Evolutionary conservation across 2,113 vertebrate genomes (phyloP), one percentile per base, ranked within the genome.

Genomic region (Brachirus orientalis): DNA sequence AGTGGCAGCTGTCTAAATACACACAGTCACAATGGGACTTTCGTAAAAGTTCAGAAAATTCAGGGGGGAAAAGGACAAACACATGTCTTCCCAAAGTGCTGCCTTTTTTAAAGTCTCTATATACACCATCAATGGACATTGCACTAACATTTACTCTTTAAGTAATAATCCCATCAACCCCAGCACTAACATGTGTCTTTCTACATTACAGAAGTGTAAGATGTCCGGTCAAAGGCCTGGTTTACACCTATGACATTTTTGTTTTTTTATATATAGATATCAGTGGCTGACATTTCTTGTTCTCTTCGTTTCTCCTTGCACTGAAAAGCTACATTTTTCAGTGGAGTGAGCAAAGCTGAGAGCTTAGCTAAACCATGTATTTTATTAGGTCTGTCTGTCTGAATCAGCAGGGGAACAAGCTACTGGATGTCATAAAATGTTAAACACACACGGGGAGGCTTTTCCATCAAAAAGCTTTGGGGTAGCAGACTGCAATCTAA

Each of bases 341-440:
- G 51, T 28, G 7, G 51, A 9, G 20, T 8, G 12, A 18, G 19
- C 48, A 51, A 13, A 66, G 22, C 37, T 69, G 7, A 35, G 46
- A 55, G 35, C 50, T 19, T 17, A 62, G 63, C 70, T 64, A 47
- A 45, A 43, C 57, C 66, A 65, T 79, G 60, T 48, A 22, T 85
- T 89, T 90, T 87, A 91, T 91, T 76, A 64, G 82, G 41, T 86
- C 82, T 88, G 80, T 88, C 85, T 89, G 90, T 87, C 90, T 90
- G 87, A 87, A 82, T 74, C 88, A 87, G 87, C 83, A 66, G 86
- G 87, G 73, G 55, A 88, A 67, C 75, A 7, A 85, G 87, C 90
- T 90, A 90, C 90, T 91, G 84, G 87, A 89, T 89, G 74, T 82
- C 50, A 20, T 90, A 85, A 90, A 90, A 87, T 62, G 59, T 35